phyloP scores from a whole-genome alignment of 1,140 invertebrate species.

The Calycopis cecrops region DNA sequence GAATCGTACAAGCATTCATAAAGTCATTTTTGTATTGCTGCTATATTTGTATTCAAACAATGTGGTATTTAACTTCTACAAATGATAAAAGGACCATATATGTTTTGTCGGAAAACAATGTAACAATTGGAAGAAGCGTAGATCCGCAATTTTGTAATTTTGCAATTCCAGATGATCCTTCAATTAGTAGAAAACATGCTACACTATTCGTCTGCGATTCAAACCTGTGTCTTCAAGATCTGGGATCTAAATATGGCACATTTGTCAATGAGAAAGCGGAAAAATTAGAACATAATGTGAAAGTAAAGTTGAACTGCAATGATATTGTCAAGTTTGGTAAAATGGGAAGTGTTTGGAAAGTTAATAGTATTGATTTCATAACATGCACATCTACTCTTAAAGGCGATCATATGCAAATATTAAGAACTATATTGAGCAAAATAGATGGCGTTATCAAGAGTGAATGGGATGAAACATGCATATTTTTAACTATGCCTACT shows the following conservation, averaged over 20 bases:
- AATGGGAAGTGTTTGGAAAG: constrained; percentile 67
- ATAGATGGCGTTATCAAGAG: constrained; percentile 62
- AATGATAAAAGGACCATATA: constrained; percentile 50
- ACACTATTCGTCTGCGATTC: constrained; percentile 40
- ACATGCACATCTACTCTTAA: constrained; percentile 72
- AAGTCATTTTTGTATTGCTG: too few species aligned
- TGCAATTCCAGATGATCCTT: constrained; percentile 69
- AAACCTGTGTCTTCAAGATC: constrained; percentile 59
- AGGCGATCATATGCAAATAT: constrained; percentile 44
- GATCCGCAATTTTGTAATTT: constrained; percentile 55
- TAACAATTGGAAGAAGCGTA: constrained; percentile 49
- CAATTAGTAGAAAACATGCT: constrained; percentile 76
- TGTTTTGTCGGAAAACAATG: constrained; percentile 35
- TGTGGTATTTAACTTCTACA: constrained; percentile 59
- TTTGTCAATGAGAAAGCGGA: constrained; percentile 63
- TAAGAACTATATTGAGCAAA: constrained; percentile 49
- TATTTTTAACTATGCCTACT: constrained; percentile 80
- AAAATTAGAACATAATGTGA: constrained; percentile 42
- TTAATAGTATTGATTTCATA: constrained; percentile 47
- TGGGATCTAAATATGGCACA: constrained; percentile 76
- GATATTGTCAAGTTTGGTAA: constrained; percentile 75
- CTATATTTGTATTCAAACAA: constrained; percentile 19
- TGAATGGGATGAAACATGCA: constrained; percentile 73
- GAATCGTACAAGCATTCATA: too few species aligned
- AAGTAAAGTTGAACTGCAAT: constrained; percentile 51